phyloP scores from a whole-genome alignment of 2,797 vertebrate genomes.

The Myiotriccus ornatus region DNA sequence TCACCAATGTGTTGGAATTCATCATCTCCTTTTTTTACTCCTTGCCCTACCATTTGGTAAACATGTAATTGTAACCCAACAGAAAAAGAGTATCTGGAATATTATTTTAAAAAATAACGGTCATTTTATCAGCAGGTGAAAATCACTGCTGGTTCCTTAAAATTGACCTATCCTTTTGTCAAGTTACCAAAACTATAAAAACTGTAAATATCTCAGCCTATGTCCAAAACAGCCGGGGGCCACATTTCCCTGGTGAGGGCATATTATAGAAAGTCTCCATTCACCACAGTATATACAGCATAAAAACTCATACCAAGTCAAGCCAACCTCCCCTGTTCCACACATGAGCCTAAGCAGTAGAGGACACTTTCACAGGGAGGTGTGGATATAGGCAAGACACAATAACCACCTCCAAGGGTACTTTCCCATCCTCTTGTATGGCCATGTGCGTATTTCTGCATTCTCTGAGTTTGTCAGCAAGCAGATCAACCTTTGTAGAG shows the following conservation, averaged over 20 bases:
- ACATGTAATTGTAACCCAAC: not conserved
- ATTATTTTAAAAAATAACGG: not conserved
- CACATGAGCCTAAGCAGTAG: not conserved
- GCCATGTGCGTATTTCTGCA: not conserved
- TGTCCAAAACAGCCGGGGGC: not conserved
- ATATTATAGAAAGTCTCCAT: not conserved
- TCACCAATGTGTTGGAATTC: not conserved
- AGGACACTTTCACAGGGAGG: not conserved
- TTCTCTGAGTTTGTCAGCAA: not conserved
- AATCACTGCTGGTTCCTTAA: not conserved
- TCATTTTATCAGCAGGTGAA: not conserved
- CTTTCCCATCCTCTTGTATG: not conserved
- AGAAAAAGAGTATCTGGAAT: not conserved
- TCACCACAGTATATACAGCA: not conserved
- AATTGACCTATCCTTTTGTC: not conserved
- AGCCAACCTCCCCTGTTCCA: not conserved
- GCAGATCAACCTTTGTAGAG: not conserved
- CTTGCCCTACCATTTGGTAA: not conserved
- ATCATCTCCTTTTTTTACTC: not conserved
- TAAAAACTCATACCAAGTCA: not conserved
- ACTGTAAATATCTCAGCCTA: not conserved
- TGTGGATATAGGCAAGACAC: not conserved
- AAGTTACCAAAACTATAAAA: not conserved
- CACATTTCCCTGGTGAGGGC: not conserved
- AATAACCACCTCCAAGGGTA: not conserved